phyloP scores from a whole-genome alignment of 1,140 invertebrate species.

The Phortica variegata region DNA sequence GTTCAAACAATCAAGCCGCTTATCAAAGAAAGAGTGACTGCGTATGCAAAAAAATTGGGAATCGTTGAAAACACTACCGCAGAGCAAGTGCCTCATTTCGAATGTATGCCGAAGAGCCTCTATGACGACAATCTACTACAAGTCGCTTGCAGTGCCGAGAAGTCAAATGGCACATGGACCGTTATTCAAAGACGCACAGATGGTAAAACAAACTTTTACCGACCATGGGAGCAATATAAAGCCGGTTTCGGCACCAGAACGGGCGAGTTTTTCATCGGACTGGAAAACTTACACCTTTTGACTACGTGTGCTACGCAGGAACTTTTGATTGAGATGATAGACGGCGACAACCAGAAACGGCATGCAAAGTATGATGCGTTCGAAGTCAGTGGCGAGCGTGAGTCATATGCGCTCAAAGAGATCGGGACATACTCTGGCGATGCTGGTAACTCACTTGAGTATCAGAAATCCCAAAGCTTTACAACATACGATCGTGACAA shows the following conservation, averaged over 20 bases:
- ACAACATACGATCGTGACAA: conserved; percentile 71
- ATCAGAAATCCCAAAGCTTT: conserved; percentile 69
- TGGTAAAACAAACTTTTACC: no score
- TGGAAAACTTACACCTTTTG: conserved; percentile 61
- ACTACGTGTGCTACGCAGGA: conserved; percentile 63
- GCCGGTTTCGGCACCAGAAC: conserved; percentile 64
- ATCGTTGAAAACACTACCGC: no score
- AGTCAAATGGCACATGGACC: no score
- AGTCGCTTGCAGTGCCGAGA: no score
- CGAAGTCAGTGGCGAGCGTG: conserved; percentile 63
- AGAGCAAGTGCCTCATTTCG: no score
- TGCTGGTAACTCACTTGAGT: conserved; percentile 66
- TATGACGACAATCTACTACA: no score
- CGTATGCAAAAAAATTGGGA: no score
- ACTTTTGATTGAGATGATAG: conserved; percentile 65
- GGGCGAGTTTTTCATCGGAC: conserved; percentile 65
- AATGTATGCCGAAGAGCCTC: no score
- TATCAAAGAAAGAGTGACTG: no score
- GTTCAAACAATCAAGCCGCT: no score
- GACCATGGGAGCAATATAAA: conserved; percentile 65
- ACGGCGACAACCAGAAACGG: conserved; percentile 59
- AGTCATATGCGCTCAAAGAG: conserved; percentile 65
- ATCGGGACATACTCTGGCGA: conserved; percentile 62
- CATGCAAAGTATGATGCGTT: conserved; percentile 65
- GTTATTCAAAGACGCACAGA: conserved; percentile 65